These are phyloP conservation scores for Trachurus trachurus DNA, from an alignment of 2,797 vertebrate genomes.

Conservation along the genomic window DNA sequence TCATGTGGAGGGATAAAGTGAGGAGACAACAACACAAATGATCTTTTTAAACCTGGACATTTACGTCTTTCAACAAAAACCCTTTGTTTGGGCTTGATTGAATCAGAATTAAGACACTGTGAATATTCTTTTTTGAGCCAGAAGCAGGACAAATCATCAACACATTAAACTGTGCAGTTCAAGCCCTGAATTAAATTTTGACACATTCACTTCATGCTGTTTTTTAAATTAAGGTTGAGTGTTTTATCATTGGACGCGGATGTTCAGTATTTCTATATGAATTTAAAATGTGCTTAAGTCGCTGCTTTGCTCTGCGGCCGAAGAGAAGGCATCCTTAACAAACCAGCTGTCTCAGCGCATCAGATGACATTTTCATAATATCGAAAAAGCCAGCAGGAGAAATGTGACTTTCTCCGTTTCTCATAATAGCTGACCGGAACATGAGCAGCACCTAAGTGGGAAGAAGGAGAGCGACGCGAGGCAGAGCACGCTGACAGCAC, in stretches of 20 bases:
- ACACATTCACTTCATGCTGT: background rate
- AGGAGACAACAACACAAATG: slow-evolving; percentile 3
- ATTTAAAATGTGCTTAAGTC: slow-evolving; percentile 39
- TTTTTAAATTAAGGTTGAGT: slow-evolving; percentile 12
- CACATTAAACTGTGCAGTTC: background rate
- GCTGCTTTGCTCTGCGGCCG: slow-evolving; percentile 37
- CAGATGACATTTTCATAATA: slow-evolving; percentile 71
- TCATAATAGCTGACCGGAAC: slow-evolving; percentile 65
- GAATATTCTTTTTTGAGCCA: background rate
- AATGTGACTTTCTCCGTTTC: slow-evolving; percentile 64
- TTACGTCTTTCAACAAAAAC: slow-evolving; percentile 1
- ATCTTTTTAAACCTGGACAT: slow-evolving; percentile 18
- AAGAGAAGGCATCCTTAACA: slow-evolving; percentile 48
- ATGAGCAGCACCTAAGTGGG: slow-evolving; percentile 23
- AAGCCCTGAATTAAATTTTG: background rate
- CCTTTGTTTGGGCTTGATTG: background rate
- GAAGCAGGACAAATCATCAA: background rate
- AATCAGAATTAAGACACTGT: background rate
- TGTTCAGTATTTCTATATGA: slow-evolving; percentile 23
- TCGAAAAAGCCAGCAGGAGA: slow-evolving; percentile 47
- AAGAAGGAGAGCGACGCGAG: slow-evolving; percentile 29
- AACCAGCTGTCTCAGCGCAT: slow-evolving; percentile 76
- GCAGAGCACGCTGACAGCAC: slow-evolving; percentile 34
- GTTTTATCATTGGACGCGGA: slow-evolving; percentile 34
- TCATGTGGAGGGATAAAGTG: slow-evolving; percentile 15